Base-by-base conservation (phyloP, 2,888 invertebrate species). In the Graphium colonna region DNA sequence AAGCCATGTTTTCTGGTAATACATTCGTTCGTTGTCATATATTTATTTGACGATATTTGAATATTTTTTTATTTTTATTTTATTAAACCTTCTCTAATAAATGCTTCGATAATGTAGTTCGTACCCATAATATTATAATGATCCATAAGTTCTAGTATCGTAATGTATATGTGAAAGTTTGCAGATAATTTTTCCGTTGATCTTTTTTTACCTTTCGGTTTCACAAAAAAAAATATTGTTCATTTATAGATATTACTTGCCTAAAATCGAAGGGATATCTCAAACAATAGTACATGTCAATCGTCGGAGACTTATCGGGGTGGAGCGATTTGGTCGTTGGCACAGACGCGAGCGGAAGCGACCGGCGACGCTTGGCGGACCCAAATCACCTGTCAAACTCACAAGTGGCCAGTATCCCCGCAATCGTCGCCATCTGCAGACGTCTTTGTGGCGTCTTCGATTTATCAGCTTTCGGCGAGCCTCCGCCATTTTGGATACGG, bases 371-470 rank as follows among this genome's bases (percentile, higher is more conserved):
- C 15, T 41, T 21, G 33, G 61, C 56, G 74, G 77, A 89, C 89
- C 89, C 86, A 83, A 86, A 87, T 88, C 89, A 89, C 71, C 75
- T 88, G 88, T 88, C 89, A 84, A 82, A 82, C 65, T 71, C 59
- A 62, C 68, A 73, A 77, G 78, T 73, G 77, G 77, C 79, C 65
- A 77, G 78, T 73, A 77, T 77, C 79, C 65, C 68, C 67, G 71
- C 77, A 79, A 84, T 83, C 80, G 71, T 65, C 66, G 67, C 67
- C 75, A 83, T 84, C 84, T 75, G 67, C 73, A 78, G 82, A 81
- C 83, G 65, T 21, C 85, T 81, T 83, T 85, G 86, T 82, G 74
- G 67, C 56, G 69, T 76, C 75, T 80, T 79, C 80, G 75, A 78
- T 77, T 65, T 58, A 53, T 43, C 52, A 42, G 56, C 18, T 51